Evolutionary conservation across 2,113 vertebrate genomes (phyloP).

Genomic region (Malaclemys terrapin): DNA sequence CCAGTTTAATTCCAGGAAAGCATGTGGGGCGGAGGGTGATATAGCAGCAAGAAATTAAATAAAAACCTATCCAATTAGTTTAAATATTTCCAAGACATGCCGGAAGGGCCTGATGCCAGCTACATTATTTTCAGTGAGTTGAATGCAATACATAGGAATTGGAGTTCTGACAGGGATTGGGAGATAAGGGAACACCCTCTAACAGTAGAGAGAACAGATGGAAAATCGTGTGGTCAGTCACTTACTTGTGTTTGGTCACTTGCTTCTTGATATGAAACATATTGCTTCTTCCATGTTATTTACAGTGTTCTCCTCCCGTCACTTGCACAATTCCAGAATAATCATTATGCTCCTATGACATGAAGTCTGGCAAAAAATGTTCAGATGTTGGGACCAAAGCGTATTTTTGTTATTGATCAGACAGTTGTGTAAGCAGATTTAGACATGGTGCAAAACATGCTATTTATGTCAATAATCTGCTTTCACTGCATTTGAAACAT

Average conservation of each 20-base stretch:
- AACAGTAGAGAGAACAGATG: neutral
- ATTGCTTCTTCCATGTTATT: neutral
- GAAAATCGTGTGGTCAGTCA: neutral
- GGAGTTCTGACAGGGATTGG: neutral
- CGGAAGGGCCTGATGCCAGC: neutral
- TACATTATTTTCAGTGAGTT: neutral
- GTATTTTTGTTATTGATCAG: neutral
- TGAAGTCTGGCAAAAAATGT: neutral
- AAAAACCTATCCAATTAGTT: neutral
- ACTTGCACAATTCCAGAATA: neutral
- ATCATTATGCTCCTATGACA: neutral
- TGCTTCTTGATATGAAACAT: slow-evolving; percentile 3
- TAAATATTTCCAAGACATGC: neutral
- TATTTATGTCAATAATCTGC: neutral
- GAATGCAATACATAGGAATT: neutral
- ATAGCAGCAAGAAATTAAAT: neutral
- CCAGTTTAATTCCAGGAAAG: slow-evolving; percentile 3
- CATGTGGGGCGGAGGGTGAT: neutral
- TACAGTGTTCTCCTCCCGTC: neutral
- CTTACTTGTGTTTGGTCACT: neutral
- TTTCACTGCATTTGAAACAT: neutral
- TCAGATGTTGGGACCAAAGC: neutral
- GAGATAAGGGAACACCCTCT: neutral
- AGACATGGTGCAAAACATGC: neutral
- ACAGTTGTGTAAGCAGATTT: neutral